Evolutionary conservation across 2,888 invertebrate genomes (phyloP).

Genomic region (Villa cingulata): DNA sequence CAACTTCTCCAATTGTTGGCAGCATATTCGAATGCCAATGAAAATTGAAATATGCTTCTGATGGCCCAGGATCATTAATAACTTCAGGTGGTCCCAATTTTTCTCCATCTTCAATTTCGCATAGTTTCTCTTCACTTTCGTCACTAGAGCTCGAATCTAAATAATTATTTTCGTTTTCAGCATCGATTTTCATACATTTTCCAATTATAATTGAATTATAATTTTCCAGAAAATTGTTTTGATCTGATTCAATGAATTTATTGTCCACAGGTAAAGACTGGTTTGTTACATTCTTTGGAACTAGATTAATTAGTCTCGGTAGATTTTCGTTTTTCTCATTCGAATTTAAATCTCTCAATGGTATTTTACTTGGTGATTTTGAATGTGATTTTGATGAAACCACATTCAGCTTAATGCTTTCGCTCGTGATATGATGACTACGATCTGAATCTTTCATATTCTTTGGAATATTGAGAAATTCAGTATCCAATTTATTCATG

Average conservation of each 20-base stretch:
- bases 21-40: slow-evolving; percentile 35
- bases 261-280: not conserved
- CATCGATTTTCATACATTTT: slow-evolving; percentile 29
- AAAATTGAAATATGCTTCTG: slow-evolving; percentile 36
- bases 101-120: slow-evolving; percentile 34
- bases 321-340: slow-evolving; percentile 36
- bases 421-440: not conserved
- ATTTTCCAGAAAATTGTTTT: not conserved
- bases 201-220: slow-evolving; percentile 16
- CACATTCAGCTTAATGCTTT: no score
- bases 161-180: slow-evolving; percentile 13
- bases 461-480: no score
- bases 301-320: slow-evolving; percentile 57
- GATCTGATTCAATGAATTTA: not conserved
- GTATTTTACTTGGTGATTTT: not conserved
- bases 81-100: slow-evolving; percentile 35
- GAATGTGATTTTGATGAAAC: not conserved
- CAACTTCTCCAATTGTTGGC: slow-evolving; percentile 36
- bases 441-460: no score
- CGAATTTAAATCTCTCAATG: not conserved
- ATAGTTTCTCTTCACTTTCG: slow-evolving; percentile 26
- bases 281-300: slow-evolving; percentile 43
- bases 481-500: no score
- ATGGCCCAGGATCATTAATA: slow-evolving; percentile 33
- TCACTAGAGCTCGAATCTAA: slow-evolving; percentile 20